Conservation (phyloP, 2,888 invertebrate species). For the Muschampia plurimacula region DNA sequence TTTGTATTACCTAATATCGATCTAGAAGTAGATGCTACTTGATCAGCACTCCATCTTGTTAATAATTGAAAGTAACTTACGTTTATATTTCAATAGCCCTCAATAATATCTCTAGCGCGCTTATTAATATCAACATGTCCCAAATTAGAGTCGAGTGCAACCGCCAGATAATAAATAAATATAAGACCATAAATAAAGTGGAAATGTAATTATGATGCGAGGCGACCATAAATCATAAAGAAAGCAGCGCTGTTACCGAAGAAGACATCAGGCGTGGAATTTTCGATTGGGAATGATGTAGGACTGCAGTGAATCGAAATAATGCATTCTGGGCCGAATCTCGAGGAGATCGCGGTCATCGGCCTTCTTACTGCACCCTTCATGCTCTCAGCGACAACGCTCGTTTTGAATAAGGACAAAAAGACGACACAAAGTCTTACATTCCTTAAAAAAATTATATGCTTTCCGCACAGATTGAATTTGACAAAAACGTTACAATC, state of each 20-base stretch:
- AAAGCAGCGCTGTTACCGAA: slow-evolving; percentile 71
- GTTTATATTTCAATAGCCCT: slow-evolving; percentile 11
- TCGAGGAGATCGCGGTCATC: slow-evolving; percentile 68
- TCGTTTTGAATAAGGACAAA: slow-evolving; percentile 62
- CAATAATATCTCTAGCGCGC: slow-evolving; percentile 9
- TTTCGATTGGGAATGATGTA: slow-evolving; percentile 75
- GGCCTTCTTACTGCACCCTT: slow-evolving; percentile 67
- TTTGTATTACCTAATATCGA: not conserved
- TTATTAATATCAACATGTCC: slow-evolving; percentile 38
- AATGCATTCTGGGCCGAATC: slow-evolving; percentile 79
- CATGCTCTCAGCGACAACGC: slow-evolving; percentile 51
- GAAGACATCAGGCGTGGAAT: slow-evolving; percentile 79
- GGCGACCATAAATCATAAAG: slow-evolving; percentile 75
- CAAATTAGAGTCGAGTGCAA: slow-evolving; percentile 34
- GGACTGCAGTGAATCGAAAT: slow-evolving; percentile 70
- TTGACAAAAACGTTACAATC: slow-evolving; percentile 24
- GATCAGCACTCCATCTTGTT: not conserved
- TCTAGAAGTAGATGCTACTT: not conserved
- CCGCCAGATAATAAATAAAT: slow-evolving; percentile 36
- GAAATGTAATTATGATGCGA: slow-evolving; percentile 59
- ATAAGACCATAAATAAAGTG: slow-evolving; percentile 35
- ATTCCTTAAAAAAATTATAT: slow-evolving; percentile 19
- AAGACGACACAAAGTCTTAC: slow-evolving; percentile 36
- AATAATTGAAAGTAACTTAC: not conserved
- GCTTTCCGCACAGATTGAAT: slow-evolving; percentile 13